Evolutionary conservation across 2,113 vertebrate genomes (phyloP).

Genomic region (Lonchura striata): DNA sequence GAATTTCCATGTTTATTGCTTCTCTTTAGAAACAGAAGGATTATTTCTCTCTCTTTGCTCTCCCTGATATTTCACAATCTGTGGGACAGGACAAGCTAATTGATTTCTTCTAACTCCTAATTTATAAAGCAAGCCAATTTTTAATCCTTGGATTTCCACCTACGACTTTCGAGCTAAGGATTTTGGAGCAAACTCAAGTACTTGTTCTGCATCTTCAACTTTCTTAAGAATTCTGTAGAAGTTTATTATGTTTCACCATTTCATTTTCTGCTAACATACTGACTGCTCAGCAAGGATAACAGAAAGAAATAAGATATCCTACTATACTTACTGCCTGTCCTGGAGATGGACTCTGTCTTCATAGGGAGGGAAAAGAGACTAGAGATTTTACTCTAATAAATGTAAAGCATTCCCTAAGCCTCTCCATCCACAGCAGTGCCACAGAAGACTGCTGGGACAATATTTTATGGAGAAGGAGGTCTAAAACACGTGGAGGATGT

Average conservation of each 20-base stretch:
- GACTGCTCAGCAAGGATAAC: not conserved
- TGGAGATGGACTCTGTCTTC: slow-evolving; percentile 33
- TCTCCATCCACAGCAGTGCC: not conserved
- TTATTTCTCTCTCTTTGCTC: not conserved
- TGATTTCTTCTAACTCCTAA: not conserved
- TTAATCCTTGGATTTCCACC: not conserved
- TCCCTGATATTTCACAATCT: not conserved
- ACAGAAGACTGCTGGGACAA: not conserved
- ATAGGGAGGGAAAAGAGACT: not conserved
- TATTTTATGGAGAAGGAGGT: not conserved
- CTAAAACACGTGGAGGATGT: not conserved
- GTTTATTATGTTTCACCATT: not conserved
- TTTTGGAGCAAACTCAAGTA: not conserved
- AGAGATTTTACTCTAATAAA: not conserved
- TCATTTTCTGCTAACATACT: not conserved
- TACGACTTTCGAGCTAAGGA: not conserved
- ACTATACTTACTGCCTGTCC: slow-evolving; percentile 16
- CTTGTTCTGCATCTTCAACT: not conserved
- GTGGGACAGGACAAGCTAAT: not conserved
- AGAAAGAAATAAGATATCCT: not conserved
- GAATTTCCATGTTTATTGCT: not conserved
- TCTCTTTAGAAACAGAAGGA: not conserved
- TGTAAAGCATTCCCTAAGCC: not conserved
- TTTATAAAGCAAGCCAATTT: not conserved
- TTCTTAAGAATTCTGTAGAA: not conserved